Conservation (phyloP, 2,888 invertebrate genomes). For the Cristatella mucedo region DNA sequence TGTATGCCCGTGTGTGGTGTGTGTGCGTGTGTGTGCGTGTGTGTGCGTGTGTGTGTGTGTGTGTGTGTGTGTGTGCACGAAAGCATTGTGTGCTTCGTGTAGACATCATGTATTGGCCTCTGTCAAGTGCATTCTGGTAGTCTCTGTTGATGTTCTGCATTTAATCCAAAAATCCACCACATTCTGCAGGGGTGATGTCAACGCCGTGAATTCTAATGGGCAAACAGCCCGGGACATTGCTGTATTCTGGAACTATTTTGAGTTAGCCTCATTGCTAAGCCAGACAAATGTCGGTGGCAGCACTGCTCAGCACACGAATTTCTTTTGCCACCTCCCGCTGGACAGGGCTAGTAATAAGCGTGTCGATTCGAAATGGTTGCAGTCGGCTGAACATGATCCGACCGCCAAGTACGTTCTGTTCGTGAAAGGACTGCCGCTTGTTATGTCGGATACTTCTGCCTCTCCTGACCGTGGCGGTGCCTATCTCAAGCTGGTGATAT, state of each 20-base stretch:
- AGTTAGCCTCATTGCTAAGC: slow-evolving; percentile 18
- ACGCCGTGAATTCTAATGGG: slow-evolving; percentile 26
- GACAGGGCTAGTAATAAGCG: slow-evolving; percentile 28
- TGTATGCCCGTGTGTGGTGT: too few relatives aligned
- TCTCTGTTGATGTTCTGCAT: not conserved
- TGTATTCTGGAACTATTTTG: slow-evolving; percentile 29
- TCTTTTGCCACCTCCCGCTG: slow-evolving; percentile 25
- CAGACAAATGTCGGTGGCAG: not conserved
- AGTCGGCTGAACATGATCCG: slow-evolving; percentile 16
- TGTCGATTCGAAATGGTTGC: slow-evolving; percentile 27
- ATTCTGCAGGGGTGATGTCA: slow-evolving; percentile 22
- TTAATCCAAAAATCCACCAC: not conserved
- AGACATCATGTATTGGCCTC: too few relatives aligned
- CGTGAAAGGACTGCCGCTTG: too few relatives aligned
- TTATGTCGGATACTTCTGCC: too few relatives aligned
- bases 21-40: too few relatives aligned
- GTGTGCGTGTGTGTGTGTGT: too few relatives aligned
- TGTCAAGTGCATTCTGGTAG: too few relatives aligned
- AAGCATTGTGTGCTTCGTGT: too few relatives aligned
- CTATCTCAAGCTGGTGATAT: too few relatives aligned
- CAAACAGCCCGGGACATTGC: slow-evolving; percentile 34
- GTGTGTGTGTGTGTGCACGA: too few relatives aligned
- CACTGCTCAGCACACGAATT: slow-evolving; percentile 19
- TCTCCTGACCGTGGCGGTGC: too few relatives aligned
- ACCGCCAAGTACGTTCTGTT: slow-evolving; percentile 26